Evolutionary conservation across 2,113 vertebrate genomes (phyloP).

Genomic region (Eidolon helvum): DNA sequence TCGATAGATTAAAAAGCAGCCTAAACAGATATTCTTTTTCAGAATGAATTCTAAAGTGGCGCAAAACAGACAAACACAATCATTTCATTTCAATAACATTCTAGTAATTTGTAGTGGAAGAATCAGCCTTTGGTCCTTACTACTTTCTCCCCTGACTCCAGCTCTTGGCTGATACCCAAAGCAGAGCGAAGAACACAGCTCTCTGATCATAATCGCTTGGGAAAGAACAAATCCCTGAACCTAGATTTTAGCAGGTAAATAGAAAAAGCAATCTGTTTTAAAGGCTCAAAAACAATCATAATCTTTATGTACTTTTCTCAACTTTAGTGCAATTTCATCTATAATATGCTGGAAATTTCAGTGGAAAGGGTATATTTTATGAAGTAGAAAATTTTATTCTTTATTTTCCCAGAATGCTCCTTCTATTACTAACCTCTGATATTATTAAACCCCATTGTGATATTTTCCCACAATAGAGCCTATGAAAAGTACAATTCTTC

Average conservation of each 20-base stretch:
- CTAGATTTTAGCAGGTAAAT: not conserved
- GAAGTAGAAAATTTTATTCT: constrained; percentile 45
- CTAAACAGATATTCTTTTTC: not conserved
- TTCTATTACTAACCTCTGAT: constrained; percentile 52
- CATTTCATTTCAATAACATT: not conserved
- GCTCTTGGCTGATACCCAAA: not conserved
- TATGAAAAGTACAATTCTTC: constrained; percentile 56
- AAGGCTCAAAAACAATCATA: constrained; percentile 35
- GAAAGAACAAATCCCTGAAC: not conserved
- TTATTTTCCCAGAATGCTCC: constrained; percentile 26
- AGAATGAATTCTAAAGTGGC: not conserved
- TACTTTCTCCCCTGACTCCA: not conserved
- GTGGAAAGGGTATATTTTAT: constrained; percentile 44
- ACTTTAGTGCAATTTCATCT: not conserved
- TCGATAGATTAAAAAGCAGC: not conserved
- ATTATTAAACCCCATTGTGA: constrained; percentile 56
- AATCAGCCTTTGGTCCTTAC: not conserved
- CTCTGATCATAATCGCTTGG: not conserved
- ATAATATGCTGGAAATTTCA: constrained; percentile 41
- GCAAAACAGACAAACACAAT: not conserved
- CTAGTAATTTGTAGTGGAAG: not conserved
- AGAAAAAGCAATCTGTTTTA: constrained; percentile 34
- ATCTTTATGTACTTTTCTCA: constrained; percentile 30
- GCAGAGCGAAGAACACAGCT: not conserved
- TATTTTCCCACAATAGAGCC: not conserved